Evolutionary conservation across 2,113 vertebrate species (phyloP).

Genomic region (Cygnus buccinator): DNA sequence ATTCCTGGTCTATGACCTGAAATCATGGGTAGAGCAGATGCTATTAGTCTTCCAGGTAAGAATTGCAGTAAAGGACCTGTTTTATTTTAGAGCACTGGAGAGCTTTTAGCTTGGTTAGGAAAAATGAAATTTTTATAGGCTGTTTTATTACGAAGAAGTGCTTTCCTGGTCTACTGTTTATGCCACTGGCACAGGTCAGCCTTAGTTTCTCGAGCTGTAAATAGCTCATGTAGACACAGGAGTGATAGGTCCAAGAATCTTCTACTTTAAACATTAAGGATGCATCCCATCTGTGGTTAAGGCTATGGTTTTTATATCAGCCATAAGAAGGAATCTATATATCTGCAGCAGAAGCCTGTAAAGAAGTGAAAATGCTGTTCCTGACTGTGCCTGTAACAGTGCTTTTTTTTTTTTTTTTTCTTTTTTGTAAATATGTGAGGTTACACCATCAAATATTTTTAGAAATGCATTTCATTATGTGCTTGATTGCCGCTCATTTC

Average conservation of each 20-base stretch:
- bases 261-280: neutral
- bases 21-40: conserved; percentile 10
- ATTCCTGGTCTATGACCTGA: conserved; percentile 11
- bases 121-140: neutral
- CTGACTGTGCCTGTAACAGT: neutral
- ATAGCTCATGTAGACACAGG: neutral
- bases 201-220: neutral
- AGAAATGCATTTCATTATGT: neutral
- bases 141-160: neutral
- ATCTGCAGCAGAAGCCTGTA: neutral
- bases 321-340: neutral
- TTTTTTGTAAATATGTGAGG: neutral
- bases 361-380: neutral
- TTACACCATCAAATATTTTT: conserved; percentile 7
- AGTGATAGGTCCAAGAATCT: neutral
- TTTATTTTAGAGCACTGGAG: neutral
- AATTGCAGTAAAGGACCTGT: neutral
- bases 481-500: neutral
- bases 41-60: conserved; percentile 21
- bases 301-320: neutral
- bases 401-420: neutral
- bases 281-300: neutral
- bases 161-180: conserved; percentile 14
- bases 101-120: conserved; percentile 8
- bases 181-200: conserved; percentile 20